Evolutionary conservation across 2,113 vertebrate species (phyloP), one percentile per base, ranked within the genome.

Genomic region (Chaetura pelagica): DNA sequence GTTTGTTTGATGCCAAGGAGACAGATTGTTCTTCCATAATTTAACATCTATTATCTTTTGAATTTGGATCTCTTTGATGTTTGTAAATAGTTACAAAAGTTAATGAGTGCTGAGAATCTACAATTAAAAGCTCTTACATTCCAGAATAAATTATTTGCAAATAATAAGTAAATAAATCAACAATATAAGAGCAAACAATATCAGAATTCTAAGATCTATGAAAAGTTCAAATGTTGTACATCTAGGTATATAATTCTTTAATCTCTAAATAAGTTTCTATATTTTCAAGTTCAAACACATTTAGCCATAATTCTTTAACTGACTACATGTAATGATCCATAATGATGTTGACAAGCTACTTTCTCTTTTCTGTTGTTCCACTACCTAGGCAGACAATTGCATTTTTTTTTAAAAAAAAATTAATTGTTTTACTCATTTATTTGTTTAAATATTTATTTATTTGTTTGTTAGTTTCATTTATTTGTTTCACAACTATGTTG

Each of bases 311-410:
- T 30, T 78, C 29, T 74, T 74, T 29, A 74, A 44, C 8, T 72
- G 48, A 44, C 10, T 8, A 35, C n/a, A 72, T 0, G 0, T 32
- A 81, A 78, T 17, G 8, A 30, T 38, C 27, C 26, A 40, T 61
- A 78, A 54, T 27, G 19, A 23, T 77, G 15, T 35, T 59, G 19
- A 68, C 12, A 59, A 86, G 7, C 0, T 2, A 1, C 21, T 75
- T 73, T 42, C 17, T 51, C 32, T 51, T 29, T 62, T 86, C 35
- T 75, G 13, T 54, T 67, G 6, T 84, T 90, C 52, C 17, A 38
- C 7, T 61, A 32, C 8, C 23, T 68, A 46, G 26, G 6, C 6
- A 72, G 52, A 57, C 3, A 62, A 10, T 52, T 81, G 29, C 20
- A 3, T 22, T 68, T 72, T 54, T 64, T 40, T 73, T 87, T 61